phyloP scores from a whole-genome alignment of 2,113 vertebrate genomes.

The Tringa solitaria region DNA sequence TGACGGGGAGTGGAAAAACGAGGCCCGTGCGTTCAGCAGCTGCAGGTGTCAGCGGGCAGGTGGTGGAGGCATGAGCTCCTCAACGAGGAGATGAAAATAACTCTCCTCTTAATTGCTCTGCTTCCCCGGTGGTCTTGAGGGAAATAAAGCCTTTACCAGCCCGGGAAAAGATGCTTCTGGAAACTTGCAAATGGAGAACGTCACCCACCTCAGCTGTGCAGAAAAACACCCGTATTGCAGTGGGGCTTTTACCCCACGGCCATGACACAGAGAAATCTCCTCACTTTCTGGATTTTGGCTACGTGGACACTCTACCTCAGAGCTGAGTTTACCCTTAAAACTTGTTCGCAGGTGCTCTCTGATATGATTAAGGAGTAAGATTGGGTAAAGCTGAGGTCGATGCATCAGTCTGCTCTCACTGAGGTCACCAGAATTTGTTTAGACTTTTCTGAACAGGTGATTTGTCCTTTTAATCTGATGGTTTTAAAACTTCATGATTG shows the following conservation, averaged over 20 bases:
- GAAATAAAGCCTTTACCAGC: neutral
- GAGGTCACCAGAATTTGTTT: neutral
- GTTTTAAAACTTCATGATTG: neutral
- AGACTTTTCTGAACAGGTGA: neutral
- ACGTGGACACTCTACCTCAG: neutral
- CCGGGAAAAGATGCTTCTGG: neutral
- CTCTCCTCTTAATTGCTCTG: slow-evolving; percentile 53
- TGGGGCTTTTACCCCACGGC: neutral
- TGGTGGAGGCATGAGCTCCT: neutral
- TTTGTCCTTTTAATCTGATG: neutral
- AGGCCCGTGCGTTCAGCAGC: neutral
- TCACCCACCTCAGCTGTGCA: neutral
- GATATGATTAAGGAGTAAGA: neutral
- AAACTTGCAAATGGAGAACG: neutral
- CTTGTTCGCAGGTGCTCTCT: neutral
- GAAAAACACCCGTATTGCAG: accelerated
- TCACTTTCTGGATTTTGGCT: neutral
- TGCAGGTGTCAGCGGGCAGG: neutral
- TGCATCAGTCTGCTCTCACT: neutral
- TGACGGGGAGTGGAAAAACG: neutral
- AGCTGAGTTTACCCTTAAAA: neutral
- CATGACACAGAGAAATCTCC: neutral
- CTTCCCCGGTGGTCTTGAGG: neutral
- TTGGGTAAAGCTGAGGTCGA: neutral
- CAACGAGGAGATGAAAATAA: neutral